These are phyloP conservation scores for Chaetops frenatus DNA, from an alignment of 2,113 vertebrate species.

Conservation along the genomic window DNA sequence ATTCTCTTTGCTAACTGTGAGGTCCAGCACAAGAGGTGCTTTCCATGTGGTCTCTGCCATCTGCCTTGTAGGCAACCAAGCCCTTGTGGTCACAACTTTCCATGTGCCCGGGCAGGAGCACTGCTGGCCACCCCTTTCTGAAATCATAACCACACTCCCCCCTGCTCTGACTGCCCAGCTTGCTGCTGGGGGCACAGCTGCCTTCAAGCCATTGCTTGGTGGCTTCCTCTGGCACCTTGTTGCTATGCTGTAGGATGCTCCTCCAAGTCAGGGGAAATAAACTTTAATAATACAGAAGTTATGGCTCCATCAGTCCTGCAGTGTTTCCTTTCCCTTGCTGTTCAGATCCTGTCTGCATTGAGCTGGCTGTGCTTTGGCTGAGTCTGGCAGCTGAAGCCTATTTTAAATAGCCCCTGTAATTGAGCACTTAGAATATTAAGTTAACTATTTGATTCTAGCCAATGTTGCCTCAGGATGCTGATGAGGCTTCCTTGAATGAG, in stretches of 20 bases:
- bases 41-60: background rate
- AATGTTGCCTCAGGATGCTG: background rate
- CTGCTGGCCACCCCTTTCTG: background rate
- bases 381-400: background rate
- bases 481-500: constrained; percentile 1
- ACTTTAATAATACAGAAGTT: background rate
- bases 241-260: background rate
- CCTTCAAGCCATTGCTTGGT: background rate
- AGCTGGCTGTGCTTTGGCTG: background rate
- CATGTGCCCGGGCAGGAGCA: background rate
- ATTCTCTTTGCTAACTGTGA: background rate
- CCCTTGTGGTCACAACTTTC: background rate
- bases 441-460: background rate
- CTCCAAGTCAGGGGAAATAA: background rate
- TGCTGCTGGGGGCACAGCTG: background rate
- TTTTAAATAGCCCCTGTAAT: constrained; percentile 2
- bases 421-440: background rate
- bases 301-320: background rate
- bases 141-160: background rate
- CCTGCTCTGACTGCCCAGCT: background rate
- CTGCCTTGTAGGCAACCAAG: background rate
- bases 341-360: background rate
- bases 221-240: background rate
- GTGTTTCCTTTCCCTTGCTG: background rate
- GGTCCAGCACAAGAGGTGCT: background rate